Percentiles rank a stretch among this genome's conserved stretches.
These are phyloP conservation scores for human (Homo sapiens) DNA, from an alignment of 2,113 vertebrate species.

Conservation along the genomic window DNA sequence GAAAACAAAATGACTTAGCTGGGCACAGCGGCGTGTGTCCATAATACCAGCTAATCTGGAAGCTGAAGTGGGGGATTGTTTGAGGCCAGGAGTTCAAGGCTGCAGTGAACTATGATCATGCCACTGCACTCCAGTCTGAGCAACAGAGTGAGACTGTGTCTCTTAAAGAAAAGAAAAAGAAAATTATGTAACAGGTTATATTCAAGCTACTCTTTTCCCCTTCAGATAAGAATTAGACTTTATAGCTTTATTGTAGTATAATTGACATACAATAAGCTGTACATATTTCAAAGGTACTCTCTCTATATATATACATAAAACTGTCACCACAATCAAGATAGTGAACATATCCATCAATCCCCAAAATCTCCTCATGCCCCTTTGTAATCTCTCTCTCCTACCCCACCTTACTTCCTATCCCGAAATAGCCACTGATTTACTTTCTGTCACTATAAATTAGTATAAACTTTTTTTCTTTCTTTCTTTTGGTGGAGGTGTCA, in stretches of 20 bases:
- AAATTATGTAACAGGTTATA: neutral
- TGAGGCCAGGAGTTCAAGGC: neutral
- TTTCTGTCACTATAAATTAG: neutral
- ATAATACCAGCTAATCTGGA: neutral
- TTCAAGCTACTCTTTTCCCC: neutral
- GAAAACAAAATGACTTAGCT: neutral
- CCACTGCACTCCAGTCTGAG: neutral
- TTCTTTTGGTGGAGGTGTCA: too few relatives aligned
- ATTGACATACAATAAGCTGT: neutral
- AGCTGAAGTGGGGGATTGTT: neutral
- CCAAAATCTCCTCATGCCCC: neutral
- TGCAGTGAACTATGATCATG: neutral
- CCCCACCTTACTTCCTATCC: neutral
- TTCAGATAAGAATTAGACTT: neutral
- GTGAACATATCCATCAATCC: neutral
- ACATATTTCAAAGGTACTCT: neutral
- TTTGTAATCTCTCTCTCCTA: neutral
- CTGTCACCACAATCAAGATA: neutral
- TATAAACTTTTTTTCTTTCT: neutral
- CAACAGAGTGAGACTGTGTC: neutral
- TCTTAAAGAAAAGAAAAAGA: neutral
- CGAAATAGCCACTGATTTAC: neutral
- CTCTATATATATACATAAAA: neutral
- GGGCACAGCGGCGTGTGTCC: accelerated
- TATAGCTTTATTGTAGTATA: neutral